Evolutionary conservation across 2,113 vertebrate species (phyloP), one percentile per base, ranked within the genome.

Genomic region (Tachysurus vachellii): DNA sequence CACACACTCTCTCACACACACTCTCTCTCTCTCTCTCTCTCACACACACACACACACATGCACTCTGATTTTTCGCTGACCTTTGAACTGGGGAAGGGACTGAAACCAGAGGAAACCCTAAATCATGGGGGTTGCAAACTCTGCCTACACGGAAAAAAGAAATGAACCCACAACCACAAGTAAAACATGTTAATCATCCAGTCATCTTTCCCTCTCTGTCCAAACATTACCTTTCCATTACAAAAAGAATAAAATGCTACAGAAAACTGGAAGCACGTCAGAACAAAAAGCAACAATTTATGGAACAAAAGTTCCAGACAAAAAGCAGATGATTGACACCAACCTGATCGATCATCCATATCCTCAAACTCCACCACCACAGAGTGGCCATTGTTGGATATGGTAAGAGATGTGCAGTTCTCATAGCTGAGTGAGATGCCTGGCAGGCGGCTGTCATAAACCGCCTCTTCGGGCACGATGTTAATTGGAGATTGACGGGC

Each of bases 311-410:
- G 5, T 77, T 53, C n/a, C 6, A 28, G 23, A 50, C 14, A 77
- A 53, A 16, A 76, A 76, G 3, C 28, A 59, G 17, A 36, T 23
- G 11, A 80, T 4, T 81, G 68, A 89, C 68, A 64, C 92, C 91
- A 91, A 99, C 98, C 98, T 88, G 97, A 95, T 91, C 96, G 95
- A 90, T 98, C 96, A 87, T 98, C 97, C 0, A 93, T 88, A 84
- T 99, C 98, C 80, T 96, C 96, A 88, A 98, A 99, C 90, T 98
- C 96, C 88, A 99, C 98, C 91, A 96, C 94, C 62, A 99, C 97
- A 0, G 98, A 99, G 88, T 98, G 96, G 28, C 98, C 98, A 2
- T 97, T 99, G 93, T 99, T 99, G 93, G 94, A 85, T 47, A 99
- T 97, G 91, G 90, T 96, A 88, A 97, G 92, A 62, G 98, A 99